Conservation (phyloP, 1,140 invertebrate genomes). For the Apis cerana region DNA sequence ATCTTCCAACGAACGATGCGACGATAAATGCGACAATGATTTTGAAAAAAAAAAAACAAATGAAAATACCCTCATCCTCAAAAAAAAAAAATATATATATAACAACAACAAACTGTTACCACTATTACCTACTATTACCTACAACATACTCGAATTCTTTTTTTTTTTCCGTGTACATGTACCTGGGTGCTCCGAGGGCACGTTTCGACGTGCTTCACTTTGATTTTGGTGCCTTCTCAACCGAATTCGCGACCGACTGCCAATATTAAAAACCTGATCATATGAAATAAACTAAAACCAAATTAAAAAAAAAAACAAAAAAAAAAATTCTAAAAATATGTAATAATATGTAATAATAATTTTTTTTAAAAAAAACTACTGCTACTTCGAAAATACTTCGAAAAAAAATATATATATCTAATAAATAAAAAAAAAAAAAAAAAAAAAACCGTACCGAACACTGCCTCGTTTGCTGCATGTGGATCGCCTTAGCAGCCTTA, state of each 20-base stretch:
- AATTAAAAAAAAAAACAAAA: constrained; percentile 63
- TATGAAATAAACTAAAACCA: constrained; percentile 29
- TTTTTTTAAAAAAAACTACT: constrained; percentile 15
- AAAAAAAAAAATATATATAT: constrained; percentile 39
- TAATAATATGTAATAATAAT: constrained; percentile 12
- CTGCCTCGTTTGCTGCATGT: constrained; percentile 82
- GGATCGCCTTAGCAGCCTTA: constrained; percentile 82
- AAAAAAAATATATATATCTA: constrained; percentile 55
- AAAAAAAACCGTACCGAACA: constrained; percentile 80
- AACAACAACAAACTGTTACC: constrained; percentile 36
- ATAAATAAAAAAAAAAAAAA: neutral
- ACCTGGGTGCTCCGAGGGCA: constrained; percentile 80
- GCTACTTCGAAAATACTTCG: constrained; percentile 55
- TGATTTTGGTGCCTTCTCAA: constrained; percentile 78
- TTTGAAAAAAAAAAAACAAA: constrained; percentile 36
- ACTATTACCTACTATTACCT: constrained; percentile 18
- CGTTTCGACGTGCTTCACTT: constrained; percentile 73
- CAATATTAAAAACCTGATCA: constrained; percentile 67
- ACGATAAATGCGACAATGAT: constrained; percentile 50
- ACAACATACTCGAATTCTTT: constrained; percentile 61
- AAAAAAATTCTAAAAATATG: constrained; percentile 3
- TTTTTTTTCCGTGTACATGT: constrained; percentile 77
- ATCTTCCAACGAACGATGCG: constrained; percentile 61
- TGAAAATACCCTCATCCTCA: constrained; percentile 15
- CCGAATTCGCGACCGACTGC: constrained; percentile 78